These are phyloP conservation scores for Myiothlypis chrysogaster DNA, from an alignment of 2,797 vertebrate genomes.

Conservation along the genomic window DNA sequence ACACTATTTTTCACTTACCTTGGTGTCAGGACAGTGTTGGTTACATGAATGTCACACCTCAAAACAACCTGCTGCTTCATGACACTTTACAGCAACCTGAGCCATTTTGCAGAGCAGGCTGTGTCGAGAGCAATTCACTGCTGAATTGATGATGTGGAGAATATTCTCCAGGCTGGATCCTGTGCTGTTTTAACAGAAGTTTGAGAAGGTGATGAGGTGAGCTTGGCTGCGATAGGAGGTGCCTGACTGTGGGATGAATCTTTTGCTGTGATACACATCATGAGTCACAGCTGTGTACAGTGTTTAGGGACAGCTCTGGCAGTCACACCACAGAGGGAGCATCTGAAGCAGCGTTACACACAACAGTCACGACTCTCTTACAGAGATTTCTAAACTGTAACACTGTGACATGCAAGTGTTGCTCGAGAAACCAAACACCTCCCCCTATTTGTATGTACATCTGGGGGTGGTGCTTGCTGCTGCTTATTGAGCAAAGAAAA, in stretches of 20 bases:
- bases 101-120: background rate
- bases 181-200: background rate
- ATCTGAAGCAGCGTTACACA: background rate
- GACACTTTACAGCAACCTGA: background rate
- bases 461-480: background rate
- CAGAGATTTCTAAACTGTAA: background rate
- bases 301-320: background rate
- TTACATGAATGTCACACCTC: background rate
- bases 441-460: background rate
- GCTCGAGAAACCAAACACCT: background rate
- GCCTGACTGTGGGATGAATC: background rate
- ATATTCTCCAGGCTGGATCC: background rate
- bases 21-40: background rate
- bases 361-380: constrained; percentile 7
- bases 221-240: background rate
- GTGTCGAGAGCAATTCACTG: background rate
- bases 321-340: background rate
- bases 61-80: background rate
- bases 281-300: background rate
- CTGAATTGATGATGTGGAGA: background rate
- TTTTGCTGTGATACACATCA: background rate
- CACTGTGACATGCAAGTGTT: background rate
- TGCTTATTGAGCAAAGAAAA: background rate
- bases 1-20: background rate
- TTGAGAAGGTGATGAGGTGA: background rate